A percentile compares a stretch with the other conserved stretches of the same genome.
Evolutionary conservation across 2,797 vertebrate genomes (phyloP).

Genomic region (Sebastes dallii): DNA sequence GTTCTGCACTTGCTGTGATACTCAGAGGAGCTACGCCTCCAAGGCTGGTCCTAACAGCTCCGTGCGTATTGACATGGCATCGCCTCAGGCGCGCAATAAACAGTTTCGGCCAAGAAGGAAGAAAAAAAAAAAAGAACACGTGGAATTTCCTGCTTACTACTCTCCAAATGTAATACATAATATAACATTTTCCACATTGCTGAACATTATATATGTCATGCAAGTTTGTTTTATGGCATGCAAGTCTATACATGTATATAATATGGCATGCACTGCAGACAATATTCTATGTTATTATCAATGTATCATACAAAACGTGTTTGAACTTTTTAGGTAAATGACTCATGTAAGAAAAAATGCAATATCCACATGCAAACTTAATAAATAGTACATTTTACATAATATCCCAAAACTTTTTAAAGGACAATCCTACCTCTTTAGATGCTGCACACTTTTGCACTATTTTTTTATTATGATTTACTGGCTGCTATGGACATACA

Average conservation of each 20-base stretch:
- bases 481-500: not conserved
- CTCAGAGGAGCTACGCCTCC: conserved; percentile 73
- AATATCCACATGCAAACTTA: not conserved
- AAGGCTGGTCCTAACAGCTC: conserved; percentile 48
- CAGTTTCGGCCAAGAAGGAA: conserved; percentile 49
- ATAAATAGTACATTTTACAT: not conserved
- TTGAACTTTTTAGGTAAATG: not conserved
- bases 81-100: conserved; percentile 16
- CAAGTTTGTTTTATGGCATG: not conserved
- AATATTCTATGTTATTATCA: too few relatives aligned
- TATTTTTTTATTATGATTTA: not conserved
- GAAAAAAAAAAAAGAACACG: not conserved
- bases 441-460: not conserved
- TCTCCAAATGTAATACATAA: not conserved
- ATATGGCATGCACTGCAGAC: not conserved
- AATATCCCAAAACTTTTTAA: not conserved
- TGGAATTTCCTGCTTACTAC: conserved; percentile 5
- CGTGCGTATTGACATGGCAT: conserved; percentile 45
- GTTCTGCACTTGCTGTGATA: conserved; percentile 76
- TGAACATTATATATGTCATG: not conserved
- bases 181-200: not conserved
- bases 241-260: not conserved
- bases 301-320: not conserved
- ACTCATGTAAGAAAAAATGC: not conserved
- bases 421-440: not conserved